Evolutionary conservation across 92 coral and sea anemone species (phyloP).

Genomic region (Blastomussa wellsi): DNA sequence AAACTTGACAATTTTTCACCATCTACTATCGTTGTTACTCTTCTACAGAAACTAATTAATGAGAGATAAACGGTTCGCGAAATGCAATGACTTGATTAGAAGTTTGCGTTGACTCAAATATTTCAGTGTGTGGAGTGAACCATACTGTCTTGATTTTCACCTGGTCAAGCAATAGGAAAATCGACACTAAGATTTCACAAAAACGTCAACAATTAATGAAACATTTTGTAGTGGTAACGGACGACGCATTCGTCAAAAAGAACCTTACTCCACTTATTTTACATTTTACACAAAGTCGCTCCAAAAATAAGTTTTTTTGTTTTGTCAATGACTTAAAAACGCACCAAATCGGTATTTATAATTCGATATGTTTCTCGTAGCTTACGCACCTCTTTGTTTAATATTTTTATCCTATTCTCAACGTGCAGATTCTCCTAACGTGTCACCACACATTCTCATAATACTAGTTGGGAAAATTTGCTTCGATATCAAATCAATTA

Average conservation of each 20-base stretch:
- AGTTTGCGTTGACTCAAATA: neutral
- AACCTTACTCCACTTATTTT: slow-evolving; percentile 36
- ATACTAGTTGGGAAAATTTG: neutral
- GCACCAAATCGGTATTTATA: slow-evolving; percentile 40
- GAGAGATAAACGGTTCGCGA: neutral
- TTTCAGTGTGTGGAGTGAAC: neutral
- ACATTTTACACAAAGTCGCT: slow-evolving; percentile 31
- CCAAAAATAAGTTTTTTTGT: slow-evolving; percentile 7
- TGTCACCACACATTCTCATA: neutral
- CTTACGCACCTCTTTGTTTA: slow-evolving; percentile 16
- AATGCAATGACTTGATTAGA: neutral
- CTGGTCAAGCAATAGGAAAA: neutral
- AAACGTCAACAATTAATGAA: neutral
- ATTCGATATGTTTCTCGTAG: slow-evolving; percentile 4
- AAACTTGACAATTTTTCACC: too few species aligned
- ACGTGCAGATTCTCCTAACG: neutral
- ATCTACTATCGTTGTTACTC: too few species aligned
- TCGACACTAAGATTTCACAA: neutral
- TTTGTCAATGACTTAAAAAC: slow-evolving; percentile 15
- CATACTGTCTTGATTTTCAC: neutral
- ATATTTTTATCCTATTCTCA: neutral
- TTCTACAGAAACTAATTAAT: too few species aligned
- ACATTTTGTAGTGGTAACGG: neutral
- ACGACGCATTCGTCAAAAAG: slow-evolving; percentile 1
- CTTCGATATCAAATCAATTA: neutral